phyloP scores from a whole-genome alignment of 2,113 vertebrate species.

The Poeciliopsis occidentalis region DNA sequence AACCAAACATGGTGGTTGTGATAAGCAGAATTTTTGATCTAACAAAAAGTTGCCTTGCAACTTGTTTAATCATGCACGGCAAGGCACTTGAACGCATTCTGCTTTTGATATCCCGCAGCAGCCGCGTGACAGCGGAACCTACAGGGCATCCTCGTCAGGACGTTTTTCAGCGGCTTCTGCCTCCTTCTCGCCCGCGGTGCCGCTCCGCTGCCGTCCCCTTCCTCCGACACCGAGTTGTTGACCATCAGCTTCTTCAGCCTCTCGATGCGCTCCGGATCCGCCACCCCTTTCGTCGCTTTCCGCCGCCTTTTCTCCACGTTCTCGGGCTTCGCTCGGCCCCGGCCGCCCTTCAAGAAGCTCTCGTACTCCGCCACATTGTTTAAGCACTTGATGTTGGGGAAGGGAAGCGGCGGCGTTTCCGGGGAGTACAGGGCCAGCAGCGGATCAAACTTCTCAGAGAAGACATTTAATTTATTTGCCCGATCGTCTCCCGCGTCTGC shows the following conservation, averaged over 20 bases:
- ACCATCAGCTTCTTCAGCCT: slow-evolving; percentile 88
- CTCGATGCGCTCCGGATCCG: slow-evolving; percentile 83
- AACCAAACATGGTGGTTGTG: too few species aligned
- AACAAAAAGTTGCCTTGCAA: too few species aligned
- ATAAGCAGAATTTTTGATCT: too few species aligned
- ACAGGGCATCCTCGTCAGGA: slow-evolving; percentile 93
- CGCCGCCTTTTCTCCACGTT: slow-evolving; percentile 78
- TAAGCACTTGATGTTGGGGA: slow-evolving; percentile 86
- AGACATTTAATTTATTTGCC: slow-evolving; percentile 79
- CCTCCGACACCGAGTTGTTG: slow-evolving; percentile 71
- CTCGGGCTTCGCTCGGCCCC: slow-evolving; percentile 79
- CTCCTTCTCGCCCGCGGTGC: slow-evolving; percentile 34
- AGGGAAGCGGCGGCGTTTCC: slow-evolving; percentile 81
- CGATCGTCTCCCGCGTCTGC: neutral
- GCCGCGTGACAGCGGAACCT: slow-evolving; percentile 54
- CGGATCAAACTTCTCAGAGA: slow-evolving; percentile 88
- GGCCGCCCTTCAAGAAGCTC: slow-evolving; percentile 85
- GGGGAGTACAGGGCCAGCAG: slow-evolving; percentile 87
- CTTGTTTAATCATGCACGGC: too few species aligned
- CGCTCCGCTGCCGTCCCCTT: slow-evolving; percentile 63
- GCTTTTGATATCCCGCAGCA: too few species aligned
- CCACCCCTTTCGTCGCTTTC: slow-evolving; percentile 73
- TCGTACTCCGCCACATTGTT: slow-evolving; percentile 93
- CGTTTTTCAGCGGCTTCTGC: slow-evolving; percentile 84
- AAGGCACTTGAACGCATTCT: too few species aligned